Conservation (phyloP, 2,888 invertebrate species). For the Troides helena region DNA sequence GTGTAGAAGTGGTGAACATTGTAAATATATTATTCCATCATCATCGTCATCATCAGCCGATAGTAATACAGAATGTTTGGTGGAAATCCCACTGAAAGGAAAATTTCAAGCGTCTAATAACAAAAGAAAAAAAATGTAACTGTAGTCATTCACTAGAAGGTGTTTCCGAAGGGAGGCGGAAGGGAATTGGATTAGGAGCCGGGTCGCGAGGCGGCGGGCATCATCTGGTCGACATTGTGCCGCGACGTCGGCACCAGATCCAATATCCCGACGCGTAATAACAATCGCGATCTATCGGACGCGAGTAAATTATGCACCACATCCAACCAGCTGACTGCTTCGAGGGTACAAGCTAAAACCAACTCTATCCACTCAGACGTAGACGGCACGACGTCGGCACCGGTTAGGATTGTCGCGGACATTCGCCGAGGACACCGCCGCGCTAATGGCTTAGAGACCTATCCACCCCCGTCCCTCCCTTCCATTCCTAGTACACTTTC, state of each 20-base stretch:
- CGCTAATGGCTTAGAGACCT: conserved; percentile 66
- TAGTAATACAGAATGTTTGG: no score
- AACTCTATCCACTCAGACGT: conserved; percentile 1
- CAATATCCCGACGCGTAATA: conserved; percentile 78
- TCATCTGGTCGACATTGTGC: conserved; percentile 47
- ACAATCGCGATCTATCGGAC: conserved; percentile 78
- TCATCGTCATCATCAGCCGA: neutral
- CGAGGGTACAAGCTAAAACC: neutral
- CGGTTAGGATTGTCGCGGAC: conserved; percentile 42
- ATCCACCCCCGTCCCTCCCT: conserved; percentile 44
- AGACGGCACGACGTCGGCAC: neutral
- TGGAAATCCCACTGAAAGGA: neutral
- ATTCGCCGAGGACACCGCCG: conserved; percentile 63
- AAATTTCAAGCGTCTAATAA: neutral
- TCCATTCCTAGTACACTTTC: conserved; percentile 53
- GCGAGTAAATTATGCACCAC: conserved; percentile 77
- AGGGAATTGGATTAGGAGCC: conserved; percentile 13
- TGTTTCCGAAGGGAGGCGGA: neutral
- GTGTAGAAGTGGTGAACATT: no score
- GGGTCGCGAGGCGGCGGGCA: conserved; percentile 19
- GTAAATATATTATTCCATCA: no score
- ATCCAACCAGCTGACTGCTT: conserved; percentile 32
- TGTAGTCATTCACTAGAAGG: neutral
- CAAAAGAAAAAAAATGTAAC: neutral
- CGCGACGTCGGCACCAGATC: conserved; percentile 66